Conservation (phyloP, 1,140 invertebrate genomes). For the Andrena cerasifolii region DNA sequence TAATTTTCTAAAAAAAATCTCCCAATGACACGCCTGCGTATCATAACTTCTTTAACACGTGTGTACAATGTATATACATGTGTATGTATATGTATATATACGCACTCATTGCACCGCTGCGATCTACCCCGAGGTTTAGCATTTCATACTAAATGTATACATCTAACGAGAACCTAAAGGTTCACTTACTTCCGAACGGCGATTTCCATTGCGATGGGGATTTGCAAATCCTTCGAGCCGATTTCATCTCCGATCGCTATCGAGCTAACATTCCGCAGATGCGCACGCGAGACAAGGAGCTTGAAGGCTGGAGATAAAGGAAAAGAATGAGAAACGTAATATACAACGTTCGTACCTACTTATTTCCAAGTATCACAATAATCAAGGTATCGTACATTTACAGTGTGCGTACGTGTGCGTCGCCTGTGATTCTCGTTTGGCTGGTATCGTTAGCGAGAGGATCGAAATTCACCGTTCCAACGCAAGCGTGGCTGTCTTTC, state of each 20-base stretch:
- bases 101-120: not conserved
- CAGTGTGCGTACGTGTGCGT: not conserved
- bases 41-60: not conserved
- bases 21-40: conserved; percentile 39
- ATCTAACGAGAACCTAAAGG: not conserved
- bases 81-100: not conserved
- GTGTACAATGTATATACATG: not conserved
- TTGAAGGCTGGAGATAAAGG: not conserved
- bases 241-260: not conserved
- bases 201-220: not conserved
- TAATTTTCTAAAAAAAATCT: conserved; percentile 17
- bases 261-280: too few relatives aligned
- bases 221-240: not conserved
- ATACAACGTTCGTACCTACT: conserved; percentile 51
- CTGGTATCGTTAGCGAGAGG: not conserved
- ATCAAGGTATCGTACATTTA: conserved; percentile 54
- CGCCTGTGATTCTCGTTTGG: conserved; percentile 22
- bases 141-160: not conserved
- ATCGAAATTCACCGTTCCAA: conserved; percentile 9
- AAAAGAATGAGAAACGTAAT: conserved; percentile 21
- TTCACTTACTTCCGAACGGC: too few relatives aligned
- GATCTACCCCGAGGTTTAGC: not conserved
- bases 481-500: not conserved
- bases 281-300: not conserved
- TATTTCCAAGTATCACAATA: conserved; percentile 69